These are phyloP conservation scores for Tinamus major DNA, from an alignment of 2,797 vertebrate species.

Conservation along the genomic window DNA sequence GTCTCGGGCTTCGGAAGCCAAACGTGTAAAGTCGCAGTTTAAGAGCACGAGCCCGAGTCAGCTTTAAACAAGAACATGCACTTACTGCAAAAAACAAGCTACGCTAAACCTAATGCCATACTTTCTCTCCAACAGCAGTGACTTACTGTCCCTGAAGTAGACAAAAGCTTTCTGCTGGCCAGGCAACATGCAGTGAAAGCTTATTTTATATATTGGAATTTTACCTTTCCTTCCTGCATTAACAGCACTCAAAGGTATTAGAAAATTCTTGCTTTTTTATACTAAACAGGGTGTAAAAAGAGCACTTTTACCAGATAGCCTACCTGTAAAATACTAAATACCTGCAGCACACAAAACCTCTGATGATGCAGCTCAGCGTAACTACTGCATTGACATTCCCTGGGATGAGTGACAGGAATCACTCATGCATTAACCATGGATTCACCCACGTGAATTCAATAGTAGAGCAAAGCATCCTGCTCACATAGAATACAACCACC, in stretches of 20 bases:
- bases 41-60: background rate
- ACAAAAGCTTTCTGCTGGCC: background rate
- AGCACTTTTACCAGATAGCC: background rate
- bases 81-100: background rate
- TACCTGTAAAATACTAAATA: background rate
- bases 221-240: background rate
- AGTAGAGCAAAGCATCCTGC: background rate
- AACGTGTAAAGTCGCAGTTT: background rate
- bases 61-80: background rate
- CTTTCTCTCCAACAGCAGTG: background rate
- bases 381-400: fast-evolving
- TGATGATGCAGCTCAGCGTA: background rate
- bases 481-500: background rate
- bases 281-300: background rate
- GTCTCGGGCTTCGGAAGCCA: background rate
- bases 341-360: background rate
- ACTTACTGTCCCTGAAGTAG: background rate
- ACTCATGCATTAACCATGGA: background rate
- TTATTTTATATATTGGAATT: background rate
- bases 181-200: background rate
- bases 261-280: background rate
- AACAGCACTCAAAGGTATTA: background rate
- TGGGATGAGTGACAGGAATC: background rate
- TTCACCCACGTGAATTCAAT: background rate
- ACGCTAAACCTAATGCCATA: background rate